Evolutionary conservation across 2,888 invertebrate species (phyloP), one percentile per base, ranked within the genome.

Genomic region (Eupithecia dodoneata): DNA sequence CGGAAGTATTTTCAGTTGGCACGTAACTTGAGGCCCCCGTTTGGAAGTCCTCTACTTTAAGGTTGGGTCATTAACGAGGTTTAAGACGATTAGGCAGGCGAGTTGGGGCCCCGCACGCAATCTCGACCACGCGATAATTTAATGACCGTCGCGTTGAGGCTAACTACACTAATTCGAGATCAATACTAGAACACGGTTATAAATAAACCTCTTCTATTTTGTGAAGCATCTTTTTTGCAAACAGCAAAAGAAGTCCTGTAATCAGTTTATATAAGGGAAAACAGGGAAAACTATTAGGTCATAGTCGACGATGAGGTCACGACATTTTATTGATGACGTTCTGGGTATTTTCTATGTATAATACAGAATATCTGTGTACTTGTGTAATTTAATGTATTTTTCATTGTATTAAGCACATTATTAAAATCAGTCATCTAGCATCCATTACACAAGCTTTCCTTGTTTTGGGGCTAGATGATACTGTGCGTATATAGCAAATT

Each of bases 101-200:
- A 74, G 72, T 72, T 66, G 44, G 44, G 44, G 71, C 65, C 63
- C 74, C 42, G 73, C 80, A 82, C 82, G 81, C 82, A 80, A 81
- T 77, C 77, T 66, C 4, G 59, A 18, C 65, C 82, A 80, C 81
- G 82, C 80, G 72, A 81, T 75, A 47, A 69, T 78, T 79, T 78
- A 79, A 79, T 81, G 76, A 74, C 71, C 59, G 65, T 70, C 70
- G 71, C 76, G n/a, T 72, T 76, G 76, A 72, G 73, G 76, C 74
- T 59, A 59, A 59, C 18, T 59, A 59, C n/a, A 18, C 59, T 59
- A 59, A 59, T 59, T 59, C 18, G 18, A 59, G 59, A 59, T 59
- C 59, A 59, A 59, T 59, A 59, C 59, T 59, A 59, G 18, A 59
- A 18, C 59, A 59, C 18, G 59, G 59, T 18, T 59, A 63, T 30